These are phyloP conservation scores for Hippasteria phrygiana DNA, from an alignment of 53 echinoderm and acorn worm genomes.

Conservation along the genomic window DNA sequence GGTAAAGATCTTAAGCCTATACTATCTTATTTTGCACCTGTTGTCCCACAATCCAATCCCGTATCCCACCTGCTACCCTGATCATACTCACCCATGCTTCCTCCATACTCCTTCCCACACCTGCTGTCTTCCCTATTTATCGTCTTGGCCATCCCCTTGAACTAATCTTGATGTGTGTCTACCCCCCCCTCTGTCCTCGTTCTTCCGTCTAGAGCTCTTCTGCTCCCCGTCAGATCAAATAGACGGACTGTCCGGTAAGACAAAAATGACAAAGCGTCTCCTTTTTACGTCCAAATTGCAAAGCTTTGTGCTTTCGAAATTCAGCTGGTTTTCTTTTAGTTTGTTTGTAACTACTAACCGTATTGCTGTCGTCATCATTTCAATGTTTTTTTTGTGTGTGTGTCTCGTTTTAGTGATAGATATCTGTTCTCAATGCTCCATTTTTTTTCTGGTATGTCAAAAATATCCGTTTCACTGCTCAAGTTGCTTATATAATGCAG, in stretches of 20 bases:
- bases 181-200: neutral
- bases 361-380: too few relatives aligned
- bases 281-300: neutral
- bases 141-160: neutral
- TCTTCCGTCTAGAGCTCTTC: slow-evolving; percentile 69
- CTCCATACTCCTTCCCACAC: neutral
- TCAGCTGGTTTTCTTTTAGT: too few relatives aligned
- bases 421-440: too few relatives aligned
- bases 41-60: too few relatives aligned
- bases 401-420: too few relatives aligned
- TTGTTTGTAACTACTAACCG: too few relatives aligned
- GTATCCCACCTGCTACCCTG: too few relatives aligned
- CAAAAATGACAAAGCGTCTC: neutral
- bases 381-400: too few relatives aligned
- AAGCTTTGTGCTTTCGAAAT: neutral
- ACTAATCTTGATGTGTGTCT: slow-evolving; percentile 2
- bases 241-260: slow-evolving; percentile 68
- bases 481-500: too few relatives aligned
- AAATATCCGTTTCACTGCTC: too few relatives aligned
- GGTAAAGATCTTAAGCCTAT: neutral
- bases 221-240: slow-evolving; percentile 57
- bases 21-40: neutral
- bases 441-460: too few relatives aligned
- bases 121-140: neutral
- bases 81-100: neutral